phyloP scores from a whole-genome alignment of 2,888 invertebrate genomes.

The Mactromeris polynyma region DNA sequence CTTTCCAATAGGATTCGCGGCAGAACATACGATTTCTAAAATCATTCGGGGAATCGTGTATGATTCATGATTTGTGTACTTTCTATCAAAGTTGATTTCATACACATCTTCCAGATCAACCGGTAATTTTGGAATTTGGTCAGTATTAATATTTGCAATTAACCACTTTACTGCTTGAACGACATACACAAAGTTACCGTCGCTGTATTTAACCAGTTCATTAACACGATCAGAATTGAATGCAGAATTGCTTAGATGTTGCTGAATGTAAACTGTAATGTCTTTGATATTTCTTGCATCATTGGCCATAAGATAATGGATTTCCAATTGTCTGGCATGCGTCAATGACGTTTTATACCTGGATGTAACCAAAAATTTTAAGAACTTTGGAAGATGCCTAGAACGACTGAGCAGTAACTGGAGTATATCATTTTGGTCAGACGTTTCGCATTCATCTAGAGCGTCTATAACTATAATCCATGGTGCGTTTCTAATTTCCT shows the following conservation, averaged over 20 bases:
- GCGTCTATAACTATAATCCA: conserved; percentile 38
- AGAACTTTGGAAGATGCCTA: conserved; percentile 15
- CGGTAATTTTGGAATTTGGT: not conserved
- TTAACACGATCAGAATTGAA: not conserved
- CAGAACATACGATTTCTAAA: conserved; percentile 22
- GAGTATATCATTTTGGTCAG: conserved; percentile 4
- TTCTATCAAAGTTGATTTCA: conserved; percentile 23
- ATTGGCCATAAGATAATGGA: not conserved
- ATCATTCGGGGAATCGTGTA: conserved; percentile 10
- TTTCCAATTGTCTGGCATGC: not conserved
- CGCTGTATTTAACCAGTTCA: conserved; percentile 6
- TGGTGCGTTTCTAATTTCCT: not conserved
- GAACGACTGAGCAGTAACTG: conserved; percentile 18
- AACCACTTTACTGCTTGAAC: conserved; percentile 24
- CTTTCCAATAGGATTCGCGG: not conserved
- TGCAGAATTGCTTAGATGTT: not conserved
- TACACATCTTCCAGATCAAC: conserved; percentile 15
- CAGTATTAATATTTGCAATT: not conserved
- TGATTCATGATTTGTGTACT: not conserved
- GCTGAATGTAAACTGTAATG: conserved; percentile 6
- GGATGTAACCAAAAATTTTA: conserved; percentile 28
- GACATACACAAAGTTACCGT: conserved; percentile 33
- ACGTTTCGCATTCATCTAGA: conserved; percentile 25
- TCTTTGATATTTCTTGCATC: conserved; percentile 28
- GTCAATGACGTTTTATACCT: conserved; percentile 12